Conservation (phyloP, 2,888 invertebrate genomes). For the Chirona hameri region DNA sequence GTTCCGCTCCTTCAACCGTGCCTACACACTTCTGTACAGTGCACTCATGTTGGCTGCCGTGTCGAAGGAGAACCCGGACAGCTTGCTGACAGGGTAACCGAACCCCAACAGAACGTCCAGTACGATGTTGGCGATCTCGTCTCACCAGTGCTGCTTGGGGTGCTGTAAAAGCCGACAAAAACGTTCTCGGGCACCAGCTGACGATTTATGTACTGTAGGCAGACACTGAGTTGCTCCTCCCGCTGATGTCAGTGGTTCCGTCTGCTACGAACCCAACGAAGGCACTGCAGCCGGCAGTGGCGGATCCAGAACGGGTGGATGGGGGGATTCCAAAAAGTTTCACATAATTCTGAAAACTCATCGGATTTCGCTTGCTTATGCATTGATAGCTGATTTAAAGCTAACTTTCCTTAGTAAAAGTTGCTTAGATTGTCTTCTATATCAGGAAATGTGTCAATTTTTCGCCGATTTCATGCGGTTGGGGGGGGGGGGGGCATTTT, state of each 20-base stretch:
- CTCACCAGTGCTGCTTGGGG: not conserved
- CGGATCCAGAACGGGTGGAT: too few species aligned
- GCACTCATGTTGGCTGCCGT: not conserved
- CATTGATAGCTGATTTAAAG: too few species aligned
- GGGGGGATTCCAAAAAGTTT: too few species aligned
- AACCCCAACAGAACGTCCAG: not conserved
- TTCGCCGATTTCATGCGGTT: too few species aligned
- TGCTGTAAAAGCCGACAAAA: not conserved
- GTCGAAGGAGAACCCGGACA: not conserved
- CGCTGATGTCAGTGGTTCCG: not conserved
- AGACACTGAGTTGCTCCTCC: not conserved
- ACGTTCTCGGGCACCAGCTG: not conserved
- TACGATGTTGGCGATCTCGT: not conserved
- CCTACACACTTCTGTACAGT: not conserved
- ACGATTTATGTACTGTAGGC: not conserved
- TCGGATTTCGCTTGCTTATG: too few species aligned
- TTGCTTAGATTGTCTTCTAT: too few species aligned
- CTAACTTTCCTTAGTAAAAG: too few species aligned
- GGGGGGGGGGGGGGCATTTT: too few species aligned
- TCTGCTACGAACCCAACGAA: not conserved
- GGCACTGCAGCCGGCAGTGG: not conserved
- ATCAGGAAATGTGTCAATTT: too few species aligned
- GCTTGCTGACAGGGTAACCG: not conserved
- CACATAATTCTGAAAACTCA: too few species aligned
- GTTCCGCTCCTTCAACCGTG: not conserved